Evolutionary conservation across 2,888 invertebrate genomes (phyloP).

Genomic region (Periphyllus acericola): DNA sequence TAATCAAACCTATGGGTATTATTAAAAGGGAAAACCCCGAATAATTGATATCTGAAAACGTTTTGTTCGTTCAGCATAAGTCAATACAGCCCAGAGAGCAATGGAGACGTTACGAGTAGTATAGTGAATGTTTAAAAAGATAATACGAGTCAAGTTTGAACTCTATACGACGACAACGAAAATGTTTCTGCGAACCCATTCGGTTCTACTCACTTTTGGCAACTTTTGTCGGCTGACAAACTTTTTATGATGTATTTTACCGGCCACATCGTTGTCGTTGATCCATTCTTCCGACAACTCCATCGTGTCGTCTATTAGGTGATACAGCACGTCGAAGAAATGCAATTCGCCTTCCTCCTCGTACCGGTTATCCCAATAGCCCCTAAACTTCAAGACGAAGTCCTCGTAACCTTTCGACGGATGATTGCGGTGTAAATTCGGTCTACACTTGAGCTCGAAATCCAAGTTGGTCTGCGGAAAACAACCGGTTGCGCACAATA

Average conservation of each 20-base stretch:
- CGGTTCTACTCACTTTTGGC: conserved; percentile 74
- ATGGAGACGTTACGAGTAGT: too few species aligned
- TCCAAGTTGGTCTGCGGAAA: conserved; percentile 17
- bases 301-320: conserved; percentile 87
- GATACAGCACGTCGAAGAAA: conserved; percentile 83
- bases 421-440: neutral
- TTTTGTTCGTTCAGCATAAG: too few species aligned
- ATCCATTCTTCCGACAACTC: conserved; percentile 79
- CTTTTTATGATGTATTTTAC: conserved; percentile 71
- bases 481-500: neutral
- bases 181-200: too few species aligned
- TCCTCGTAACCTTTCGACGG: neutral
- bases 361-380: conserved; percentile 90
- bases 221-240: conserved; percentile 81
- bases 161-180: too few species aligned
- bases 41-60: too few species aligned
- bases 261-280: conserved; percentile 73
- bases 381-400: conserved; percentile 77
- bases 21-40: too few species aligned
- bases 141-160: too few species aligned
- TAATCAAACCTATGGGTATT: too few species aligned
- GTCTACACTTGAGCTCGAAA: neutral
- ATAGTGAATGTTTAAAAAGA: too few species aligned
- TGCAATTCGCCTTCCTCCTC: conserved; percentile 82
- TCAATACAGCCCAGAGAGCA: too few species aligned